Conservation (phyloP, 2,113 vertebrate species). For the Trinectes maculatus region DNA sequence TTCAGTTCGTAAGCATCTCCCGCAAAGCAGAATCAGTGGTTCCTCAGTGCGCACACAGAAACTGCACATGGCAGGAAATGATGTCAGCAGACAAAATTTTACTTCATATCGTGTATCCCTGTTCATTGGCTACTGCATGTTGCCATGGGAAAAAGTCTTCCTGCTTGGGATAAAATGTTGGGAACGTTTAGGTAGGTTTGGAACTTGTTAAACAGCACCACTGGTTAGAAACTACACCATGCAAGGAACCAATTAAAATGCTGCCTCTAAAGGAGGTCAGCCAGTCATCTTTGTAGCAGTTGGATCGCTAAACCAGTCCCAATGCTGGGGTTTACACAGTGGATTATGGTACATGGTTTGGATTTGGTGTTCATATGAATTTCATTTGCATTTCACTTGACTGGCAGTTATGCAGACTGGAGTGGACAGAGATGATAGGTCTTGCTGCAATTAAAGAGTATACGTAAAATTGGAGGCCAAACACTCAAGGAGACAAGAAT, state of each 20-base stretch:
- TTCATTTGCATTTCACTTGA: background rate
- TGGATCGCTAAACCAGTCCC: constrained; percentile 18
- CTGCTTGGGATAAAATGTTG: constrained; percentile 4
- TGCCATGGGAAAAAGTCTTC: constrained; percentile 44
- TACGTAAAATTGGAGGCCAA: too few species aligned
- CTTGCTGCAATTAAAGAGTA: too few species aligned
- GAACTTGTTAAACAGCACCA: background rate
- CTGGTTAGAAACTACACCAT: constrained; percentile 5
- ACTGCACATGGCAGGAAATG: constrained; percentile 31
- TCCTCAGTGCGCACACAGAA: background rate
- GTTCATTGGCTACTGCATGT: constrained; percentile 49
- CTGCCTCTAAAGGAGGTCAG: constrained; percentile 4
- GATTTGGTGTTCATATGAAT: background rate
- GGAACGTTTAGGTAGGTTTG: background rate
- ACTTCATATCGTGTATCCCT: background rate
- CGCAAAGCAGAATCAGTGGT: background rate
- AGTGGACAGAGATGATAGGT: too few species aligned
- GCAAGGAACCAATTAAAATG: constrained; percentile 39
- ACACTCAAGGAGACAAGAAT: too few species aligned
- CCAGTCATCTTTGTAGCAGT: constrained; percentile 22
- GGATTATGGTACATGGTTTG: constrained; percentile 4
- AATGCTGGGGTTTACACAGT: background rate
- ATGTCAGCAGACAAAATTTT: background rate
- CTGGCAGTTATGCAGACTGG: background rate
- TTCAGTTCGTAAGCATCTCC: background rate